Conservation (phyloP, 2,888 invertebrate species). For the Ectobius pallidus region DNA sequence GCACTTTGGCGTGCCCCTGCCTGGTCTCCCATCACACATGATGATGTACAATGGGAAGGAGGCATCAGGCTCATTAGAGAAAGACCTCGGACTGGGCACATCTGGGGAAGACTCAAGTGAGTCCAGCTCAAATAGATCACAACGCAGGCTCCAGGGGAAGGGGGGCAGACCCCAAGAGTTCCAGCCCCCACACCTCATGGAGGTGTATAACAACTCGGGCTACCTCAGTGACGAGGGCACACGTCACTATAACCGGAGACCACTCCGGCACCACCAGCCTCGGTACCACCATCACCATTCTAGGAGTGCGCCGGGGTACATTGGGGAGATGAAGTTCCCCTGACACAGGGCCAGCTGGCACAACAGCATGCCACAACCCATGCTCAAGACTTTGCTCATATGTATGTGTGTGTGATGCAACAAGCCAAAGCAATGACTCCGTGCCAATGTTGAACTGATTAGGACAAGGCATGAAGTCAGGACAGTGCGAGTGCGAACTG, state of each 20-base stretch:
- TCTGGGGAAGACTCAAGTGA: conserved; percentile 86
- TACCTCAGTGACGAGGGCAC: conserved; percentile 58
- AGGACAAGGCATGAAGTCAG: too few species aligned
- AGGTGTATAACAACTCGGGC: conserved; percentile 64
- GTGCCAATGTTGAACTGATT: too few species aligned
- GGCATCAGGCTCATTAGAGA: conserved; percentile 64
- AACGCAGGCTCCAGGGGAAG: conserved; percentile 60
- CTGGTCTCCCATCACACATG: conserved; percentile 41
- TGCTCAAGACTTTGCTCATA: background rate
- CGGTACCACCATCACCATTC: conserved; percentile 57
- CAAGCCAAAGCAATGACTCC: too few species aligned
- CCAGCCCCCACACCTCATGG: conserved; percentile 67
- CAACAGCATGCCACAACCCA: background rate
- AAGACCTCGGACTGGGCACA: conserved; percentile 81
- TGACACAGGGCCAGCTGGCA: conserved; percentile 55
- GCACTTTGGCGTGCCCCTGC: conserved; percentile 38
- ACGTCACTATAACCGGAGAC: conserved; percentile 55
- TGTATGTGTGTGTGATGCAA: too few species aligned
- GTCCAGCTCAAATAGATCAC: conserved; percentile 77
- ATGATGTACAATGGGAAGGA: conserved; percentile 50
- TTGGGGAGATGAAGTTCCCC: conserved; percentile 69
- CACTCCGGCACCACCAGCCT: conserved; percentile 4
- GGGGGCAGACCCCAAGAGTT: conserved; percentile 48
- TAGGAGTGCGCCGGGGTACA: conserved; percentile 58
- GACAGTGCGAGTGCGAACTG: too few species aligned